phyloP scores from a whole-genome alignment of 2,888 invertebrate genomes.

The Diaphora mendica region DNA sequence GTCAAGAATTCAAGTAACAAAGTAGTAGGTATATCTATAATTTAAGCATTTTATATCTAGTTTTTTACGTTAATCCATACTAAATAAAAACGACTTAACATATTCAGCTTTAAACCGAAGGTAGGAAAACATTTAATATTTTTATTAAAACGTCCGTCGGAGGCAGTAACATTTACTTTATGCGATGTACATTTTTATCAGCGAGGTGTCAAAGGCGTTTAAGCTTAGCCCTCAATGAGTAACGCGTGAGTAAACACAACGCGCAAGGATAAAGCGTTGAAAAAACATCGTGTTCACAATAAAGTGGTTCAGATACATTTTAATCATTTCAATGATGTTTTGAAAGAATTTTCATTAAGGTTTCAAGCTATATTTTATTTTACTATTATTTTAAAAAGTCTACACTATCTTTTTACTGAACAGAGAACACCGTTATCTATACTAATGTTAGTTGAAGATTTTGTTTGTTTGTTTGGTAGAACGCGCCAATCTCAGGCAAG shows the following conservation, averaged over 20 bases:
- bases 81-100: background rate
- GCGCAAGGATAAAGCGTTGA: constrained; percentile 40
- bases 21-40: background rate
- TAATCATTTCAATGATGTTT: constrained; percentile 8
- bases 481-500: too few species aligned
- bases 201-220: constrained; percentile 41
- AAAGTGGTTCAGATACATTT: constrained; percentile 31
- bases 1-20: background rate
- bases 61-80: background rate
- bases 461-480: too few species aligned
- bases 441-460: too few species aligned
- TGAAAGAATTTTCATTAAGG: background rate
- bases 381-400: background rate
- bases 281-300: constrained; percentile 38
- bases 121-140: background rate
- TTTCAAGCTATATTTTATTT: background rate
- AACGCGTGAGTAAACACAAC: constrained; percentile 42
- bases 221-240: constrained; percentile 41
- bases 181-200: constrained; percentile 42
- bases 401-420: background rate
- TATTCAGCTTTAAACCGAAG: constrained; percentile 7
- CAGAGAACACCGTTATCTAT: background rate
- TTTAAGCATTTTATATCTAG: background rate
- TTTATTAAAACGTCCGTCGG: constrained; percentile 18
- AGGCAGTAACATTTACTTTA: constrained; percentile 23